Conservation (phyloP, 2,797 vertebrate genomes). For the Hirundo rustica region DNA sequence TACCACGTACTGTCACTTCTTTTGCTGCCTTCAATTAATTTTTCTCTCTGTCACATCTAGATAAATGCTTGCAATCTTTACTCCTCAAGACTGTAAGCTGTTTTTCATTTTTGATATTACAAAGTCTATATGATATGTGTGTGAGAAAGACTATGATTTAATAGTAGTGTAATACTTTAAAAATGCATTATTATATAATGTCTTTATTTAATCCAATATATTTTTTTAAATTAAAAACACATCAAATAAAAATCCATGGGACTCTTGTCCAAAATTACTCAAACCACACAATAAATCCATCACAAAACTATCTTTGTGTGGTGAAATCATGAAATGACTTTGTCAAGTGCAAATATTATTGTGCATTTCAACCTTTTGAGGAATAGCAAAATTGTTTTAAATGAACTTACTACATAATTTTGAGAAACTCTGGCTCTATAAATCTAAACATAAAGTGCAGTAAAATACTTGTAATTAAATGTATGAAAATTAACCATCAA, state of each 20-base stretch:
- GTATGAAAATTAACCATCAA: not conserved
- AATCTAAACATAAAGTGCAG: not conserved
- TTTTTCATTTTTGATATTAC: slow-evolving; percentile 35
- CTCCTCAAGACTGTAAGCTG: not conserved
- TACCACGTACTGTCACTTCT: not conserved
- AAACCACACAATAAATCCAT: slow-evolving; percentile 31
- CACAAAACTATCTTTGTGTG: not conserved
- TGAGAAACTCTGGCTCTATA: not conserved
- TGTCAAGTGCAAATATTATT: not conserved
- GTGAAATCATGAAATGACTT: not conserved
- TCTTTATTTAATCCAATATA: not conserved
- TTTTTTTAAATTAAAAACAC: slow-evolving; percentile 46
- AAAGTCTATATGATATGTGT: not conserved
- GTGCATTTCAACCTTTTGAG: not conserved
- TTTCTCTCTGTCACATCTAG: slow-evolving; percentile 45
- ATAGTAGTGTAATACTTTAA: slow-evolving; percentile 15
- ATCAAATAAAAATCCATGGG: slow-evolving; percentile 16
- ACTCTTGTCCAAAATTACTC: slow-evolving; percentile 1
- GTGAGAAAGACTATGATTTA: slow-evolving; percentile 25
- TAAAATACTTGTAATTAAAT: not conserved
- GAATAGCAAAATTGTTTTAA: not conserved
- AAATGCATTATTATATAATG: slow-evolving; percentile 42
- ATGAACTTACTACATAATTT: not conserved
- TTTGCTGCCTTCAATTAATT: slow-evolving; percentile 34
- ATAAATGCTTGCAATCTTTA: slow-evolving; percentile 41